Base-by-base conservation (phyloP, 2,888 invertebrate species). In the Habrosyne pyritoides region DNA sequence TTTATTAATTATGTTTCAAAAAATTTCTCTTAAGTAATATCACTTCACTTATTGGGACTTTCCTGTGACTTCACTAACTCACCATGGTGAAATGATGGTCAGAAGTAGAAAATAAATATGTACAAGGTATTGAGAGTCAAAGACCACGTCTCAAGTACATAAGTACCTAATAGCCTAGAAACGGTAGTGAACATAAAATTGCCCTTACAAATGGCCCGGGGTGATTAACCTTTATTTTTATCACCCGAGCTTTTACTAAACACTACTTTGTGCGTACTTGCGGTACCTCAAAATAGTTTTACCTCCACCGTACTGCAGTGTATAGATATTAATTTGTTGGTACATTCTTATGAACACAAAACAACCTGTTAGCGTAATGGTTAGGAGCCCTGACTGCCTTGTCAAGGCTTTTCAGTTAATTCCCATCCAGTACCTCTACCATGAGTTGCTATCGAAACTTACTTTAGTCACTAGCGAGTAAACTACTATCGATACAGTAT, bases 151-250 rank as follows among this genome's bases (percentile, higher is more conserved):
- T 14, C 18, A 28, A 0, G 28, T 50, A 50, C 30, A 28, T 10
- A 50, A 18, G 50, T 28, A 50, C 28, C 49, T 50, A 26, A 12
- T 18, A 28, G 8, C 59, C 50, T 64, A 57, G 59, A 64, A 75
- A 72, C 77, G 71, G 69, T 60, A 55, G 64, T 47, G 56, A 61
- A 64, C 72, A 79, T 87, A 86, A 86, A 84, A 85, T 84, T 78
- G 77, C 83, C 79, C 77, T 83, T 72, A 76, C 79, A 82, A 85
- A 86, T 86, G 81, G 71, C 77, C 73, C 54, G 63, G 68, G 80
- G 73, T 81, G 83, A 81, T 86, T 86, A 86, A 83, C 83, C 81
- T 84, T 84, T 81, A 84, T 77, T 77, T 81, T 84, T 82, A 84
- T 77, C 71, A 66, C 63, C 63, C 64, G 18, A 51, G 69, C 77